Conservation (phyloP, 2,797 vertebrate species). For the Acomys russatus region DNA sequence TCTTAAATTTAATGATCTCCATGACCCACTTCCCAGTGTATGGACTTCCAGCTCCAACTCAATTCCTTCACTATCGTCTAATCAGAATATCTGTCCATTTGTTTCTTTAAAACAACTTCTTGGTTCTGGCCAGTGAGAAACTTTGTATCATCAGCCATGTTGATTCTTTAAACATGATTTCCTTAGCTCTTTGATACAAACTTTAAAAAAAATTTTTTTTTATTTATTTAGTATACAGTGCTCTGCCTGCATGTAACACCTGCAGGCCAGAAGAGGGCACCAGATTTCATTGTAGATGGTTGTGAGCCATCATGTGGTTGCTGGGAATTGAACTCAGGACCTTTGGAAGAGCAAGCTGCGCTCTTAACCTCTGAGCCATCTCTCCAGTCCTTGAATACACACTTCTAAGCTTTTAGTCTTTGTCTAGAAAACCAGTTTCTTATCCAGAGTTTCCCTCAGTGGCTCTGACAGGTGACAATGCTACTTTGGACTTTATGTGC, state of each 20-base stretch:
- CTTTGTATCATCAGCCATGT: neutral
- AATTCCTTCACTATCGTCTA: neutral
- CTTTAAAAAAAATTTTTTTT: no score
- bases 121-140: neutral
- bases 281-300: no score
- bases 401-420: neutral
- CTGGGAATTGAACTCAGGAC: no score
- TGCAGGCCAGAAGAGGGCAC: no score
- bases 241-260: no score
- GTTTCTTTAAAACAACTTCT: neutral
- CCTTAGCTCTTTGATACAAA: neutral
- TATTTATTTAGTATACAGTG: no score
- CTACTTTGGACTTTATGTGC: neutral
- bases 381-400: neutral
- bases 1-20: neutral
- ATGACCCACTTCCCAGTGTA: neutral
- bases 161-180: neutral
- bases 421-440: neutral
- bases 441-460: neutral
- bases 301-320: no score
- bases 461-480: neutral
- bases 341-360: no score
- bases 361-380: no score
- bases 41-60: neutral
- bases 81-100: neutral